phyloP scores from a whole-genome alignment of 1,140 invertebrate genomes.

The Neelides sp. region DNA sequence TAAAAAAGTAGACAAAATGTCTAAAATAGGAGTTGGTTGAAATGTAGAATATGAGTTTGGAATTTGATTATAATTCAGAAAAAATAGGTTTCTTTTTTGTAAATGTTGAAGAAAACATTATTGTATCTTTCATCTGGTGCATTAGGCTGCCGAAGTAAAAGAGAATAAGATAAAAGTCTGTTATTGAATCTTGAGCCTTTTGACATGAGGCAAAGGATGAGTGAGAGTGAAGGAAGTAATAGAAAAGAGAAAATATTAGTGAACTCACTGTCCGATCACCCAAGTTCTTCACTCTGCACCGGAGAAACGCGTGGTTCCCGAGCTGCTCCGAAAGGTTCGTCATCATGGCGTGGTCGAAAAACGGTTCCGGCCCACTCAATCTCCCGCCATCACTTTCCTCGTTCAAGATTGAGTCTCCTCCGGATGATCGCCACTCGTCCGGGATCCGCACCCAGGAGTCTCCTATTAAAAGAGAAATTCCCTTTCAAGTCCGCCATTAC shows the following conservation, averaged over 20 bases:
- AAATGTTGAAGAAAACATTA: too few relatives aligned
- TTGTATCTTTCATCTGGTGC: too few relatives aligned
- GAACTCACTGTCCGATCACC: slow-evolving; percentile 50
- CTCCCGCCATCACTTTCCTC: not conserved
- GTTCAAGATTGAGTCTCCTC: slow-evolving; percentile 15
- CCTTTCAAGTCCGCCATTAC: too few relatives aligned
- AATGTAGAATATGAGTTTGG: too few relatives aligned
- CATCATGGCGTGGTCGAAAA: slow-evolving; percentile 52
- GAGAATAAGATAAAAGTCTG: not conserved
- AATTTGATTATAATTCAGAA: too few relatives aligned
- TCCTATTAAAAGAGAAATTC: slow-evolving; percentile 16
- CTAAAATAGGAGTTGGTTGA: too few relatives aligned
- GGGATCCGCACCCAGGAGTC: slow-evolving; percentile 31
- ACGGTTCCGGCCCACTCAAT: slow-evolving; percentile 28
- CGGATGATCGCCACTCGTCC: slow-evolving; percentile 24
- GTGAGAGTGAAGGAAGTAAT: not conserved
- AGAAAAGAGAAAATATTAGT: not conserved
- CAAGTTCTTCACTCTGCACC: slow-evolving; percentile 58
- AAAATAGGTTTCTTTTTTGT: too few relatives aligned
- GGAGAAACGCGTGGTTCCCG: slow-evolving; percentile 68
- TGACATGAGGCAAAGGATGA: not conserved
- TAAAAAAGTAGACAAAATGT: too few relatives aligned
- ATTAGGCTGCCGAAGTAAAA: too few relatives aligned
- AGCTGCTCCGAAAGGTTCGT: slow-evolving; percentile 68
- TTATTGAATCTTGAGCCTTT: not conserved